Conservation (phyloP, 1,140 invertebrate species). For the Calliphora vicina region DNA sequence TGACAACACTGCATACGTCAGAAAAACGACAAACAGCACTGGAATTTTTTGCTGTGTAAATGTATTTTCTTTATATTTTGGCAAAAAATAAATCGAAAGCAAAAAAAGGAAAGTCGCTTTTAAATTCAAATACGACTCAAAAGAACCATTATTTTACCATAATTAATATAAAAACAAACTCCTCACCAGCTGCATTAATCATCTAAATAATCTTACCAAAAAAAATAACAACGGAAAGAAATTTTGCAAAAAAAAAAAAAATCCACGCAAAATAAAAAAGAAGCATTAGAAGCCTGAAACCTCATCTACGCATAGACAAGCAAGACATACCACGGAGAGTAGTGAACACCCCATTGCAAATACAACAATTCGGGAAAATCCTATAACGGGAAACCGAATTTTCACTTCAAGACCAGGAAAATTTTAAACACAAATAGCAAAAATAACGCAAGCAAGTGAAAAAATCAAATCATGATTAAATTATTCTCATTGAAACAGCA, state of each 20-base stretch:
- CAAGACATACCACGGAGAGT: neutral
- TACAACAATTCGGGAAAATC: neutral
- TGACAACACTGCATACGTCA: neutral
- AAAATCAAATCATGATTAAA: slow-evolving; percentile 83
- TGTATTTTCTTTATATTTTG: slow-evolving; percentile 17
- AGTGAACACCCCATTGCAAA: neutral
- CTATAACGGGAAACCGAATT: neutral
- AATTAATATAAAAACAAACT: neutral
- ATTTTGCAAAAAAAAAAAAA: neutral
- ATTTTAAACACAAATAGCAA: neutral
- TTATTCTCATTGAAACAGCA: slow-evolving; percentile 97
- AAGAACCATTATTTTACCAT: neutral
- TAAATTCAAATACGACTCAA: neutral
- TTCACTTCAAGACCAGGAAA: neutral
- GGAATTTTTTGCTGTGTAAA: slow-evolving; percentile 13
- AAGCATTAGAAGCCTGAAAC: neutral
- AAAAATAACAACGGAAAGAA: neutral
- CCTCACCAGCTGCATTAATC: neutral
- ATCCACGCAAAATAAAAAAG: neutral
- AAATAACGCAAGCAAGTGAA: neutral
- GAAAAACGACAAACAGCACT: neutral
- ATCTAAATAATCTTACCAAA: neutral
- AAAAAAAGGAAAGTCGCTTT: slow-evolving; percentile 4
- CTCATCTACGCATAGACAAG: slow-evolving; percentile 7
- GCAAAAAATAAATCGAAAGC: slow-evolving; percentile 8